Evolutionary conservation across 2,888 invertebrate species (phyloP), one percentile per base, ranked within the genome.

Genomic region (Ophraella communa): DNA sequence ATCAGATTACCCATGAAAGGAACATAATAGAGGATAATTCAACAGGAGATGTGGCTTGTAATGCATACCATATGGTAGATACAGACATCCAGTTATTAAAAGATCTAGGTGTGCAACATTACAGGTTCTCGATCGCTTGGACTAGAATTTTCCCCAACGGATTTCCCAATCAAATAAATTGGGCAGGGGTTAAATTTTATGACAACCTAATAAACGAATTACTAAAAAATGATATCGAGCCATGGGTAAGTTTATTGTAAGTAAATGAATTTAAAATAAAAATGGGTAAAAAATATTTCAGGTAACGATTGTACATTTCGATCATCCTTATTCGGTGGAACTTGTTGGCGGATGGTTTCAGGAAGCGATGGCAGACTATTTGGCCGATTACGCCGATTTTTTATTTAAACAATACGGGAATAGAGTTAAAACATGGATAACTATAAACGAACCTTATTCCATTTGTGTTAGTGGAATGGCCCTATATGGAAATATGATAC

Each of bases 101-200:
- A 56, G 74, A 84, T n/a, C 78, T 89, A 1, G 87, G 87, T 0
- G 84, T 85, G 3, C 68, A 78, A 45, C 83, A 83, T 75, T 88
- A 88, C 76, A 81, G 88, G 45, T 91, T 88, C 74, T 88, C 87
- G 1, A 78, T 88, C 17, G 85, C 89, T 64, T 91, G 91, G 90
- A 78, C 89, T 0, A 82, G 91, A 65, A 66, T 68, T 64, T 20
- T 93, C 68, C 92, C 93, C 0, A 86, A 84, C 7, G 93, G 91
- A 10, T 84, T 87, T 61, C 83, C 86, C 11, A 87, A 89, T 74
- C 76, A 85, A 20, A 83, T 92, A 18, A 95, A 91, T 77, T 82
- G 85, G 44, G 84, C 85, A 2, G 95, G 92, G 11, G 84, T 95
- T 8, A 82, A 87, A 59, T 93, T 93, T 80, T 95, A 95, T 79